Evolutionary conservation across 1,140 invertebrate species (phyloP).

Genomic region (Aphaenogaster floridana): DNA sequence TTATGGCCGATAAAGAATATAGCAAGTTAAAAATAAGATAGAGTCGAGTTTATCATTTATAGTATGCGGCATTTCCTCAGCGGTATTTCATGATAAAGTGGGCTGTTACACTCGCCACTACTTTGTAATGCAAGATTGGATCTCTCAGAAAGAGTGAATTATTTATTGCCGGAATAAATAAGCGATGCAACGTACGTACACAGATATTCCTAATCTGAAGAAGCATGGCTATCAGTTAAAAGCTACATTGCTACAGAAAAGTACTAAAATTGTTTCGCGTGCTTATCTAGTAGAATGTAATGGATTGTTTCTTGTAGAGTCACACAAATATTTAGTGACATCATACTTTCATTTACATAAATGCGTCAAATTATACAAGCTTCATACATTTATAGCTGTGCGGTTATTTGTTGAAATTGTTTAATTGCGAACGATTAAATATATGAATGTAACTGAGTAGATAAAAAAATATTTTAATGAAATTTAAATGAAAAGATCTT

Average conservation of each 20-base stretch:
- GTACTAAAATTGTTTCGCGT: not conserved
- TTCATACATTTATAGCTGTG: not conserved
- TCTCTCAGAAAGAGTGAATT: constrained; percentile 35
- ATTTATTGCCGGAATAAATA: constrained; percentile 53
- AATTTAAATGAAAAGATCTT: not conserved
- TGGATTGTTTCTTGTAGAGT: not conserved
- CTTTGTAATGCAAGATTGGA: constrained; percentile 51
- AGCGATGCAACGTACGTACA: constrained; percentile 21
- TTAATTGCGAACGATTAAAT: not conserved
- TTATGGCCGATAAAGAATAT: constrained; percentile 73
- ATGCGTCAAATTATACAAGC: not conserved
- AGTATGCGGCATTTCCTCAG: constrained; percentile 39
- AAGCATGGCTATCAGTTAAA: not conserved
- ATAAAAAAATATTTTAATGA: not conserved
- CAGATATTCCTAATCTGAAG: not conserved
- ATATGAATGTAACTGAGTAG: not conserved
- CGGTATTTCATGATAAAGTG: constrained; percentile 52
- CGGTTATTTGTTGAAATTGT: not conserved
- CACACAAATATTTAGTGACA: not conserved
- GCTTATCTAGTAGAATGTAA: constrained; percentile 4
- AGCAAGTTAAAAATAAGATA: constrained; percentile 50
- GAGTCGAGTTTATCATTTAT: constrained; percentile 64
- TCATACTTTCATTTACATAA: not conserved
- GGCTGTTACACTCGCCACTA: constrained; percentile 35
- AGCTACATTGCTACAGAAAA: not conserved